Percentiles rank a stretch among this genome's conserved stretches.
phyloP scores from a whole-genome alignment of 2,113 vertebrate genomes.

The Xiphophorus hellerii region DNA sequence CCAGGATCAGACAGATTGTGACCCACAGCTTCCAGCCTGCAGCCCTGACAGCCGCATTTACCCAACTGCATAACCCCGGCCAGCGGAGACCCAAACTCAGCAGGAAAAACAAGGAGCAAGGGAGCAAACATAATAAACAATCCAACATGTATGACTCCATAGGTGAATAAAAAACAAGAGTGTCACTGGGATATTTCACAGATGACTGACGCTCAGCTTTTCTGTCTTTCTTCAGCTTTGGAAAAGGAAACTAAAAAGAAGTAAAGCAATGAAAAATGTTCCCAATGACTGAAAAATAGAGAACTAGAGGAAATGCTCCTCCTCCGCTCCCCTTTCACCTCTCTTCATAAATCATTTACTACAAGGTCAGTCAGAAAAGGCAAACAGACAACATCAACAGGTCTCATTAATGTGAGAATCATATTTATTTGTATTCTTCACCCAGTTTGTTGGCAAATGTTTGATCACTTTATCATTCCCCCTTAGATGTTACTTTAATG shows the following conservation, averaged over 20 bases:
- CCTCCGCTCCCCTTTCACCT: slow-evolving; percentile 12
- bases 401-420: slow-evolving; percentile 5
- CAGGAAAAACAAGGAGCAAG: slow-evolving; percentile 54
- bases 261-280: neutral
- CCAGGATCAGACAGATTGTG: slow-evolving; percentile 50
- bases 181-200: slow-evolving; percentile 3
- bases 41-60: neutral
- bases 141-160: slow-evolving; percentile 50
- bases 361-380: slow-evolving; percentile 19
- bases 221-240: neutral
- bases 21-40: slow-evolving; percentile 55
- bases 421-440: neutral
- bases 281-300: neutral
- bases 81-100: slow-evolving; percentile 24
- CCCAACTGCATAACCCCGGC: slow-evolving; percentile 18
- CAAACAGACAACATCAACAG: slow-evolving; percentile 33
- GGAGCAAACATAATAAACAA: slow-evolving; percentile 56
- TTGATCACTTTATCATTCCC: neutral
- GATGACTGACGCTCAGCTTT: neutral
- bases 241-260: neutral
- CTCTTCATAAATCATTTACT: slow-evolving; percentile 72
- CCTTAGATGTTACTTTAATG: neutral
- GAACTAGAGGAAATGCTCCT: neutral
- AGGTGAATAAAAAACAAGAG: neutral
- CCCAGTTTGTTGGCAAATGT: neutral